Evolutionary conservation across 2,113 vertebrate genomes (phyloP).

Genomic region (Gila orcuttii): DNA sequence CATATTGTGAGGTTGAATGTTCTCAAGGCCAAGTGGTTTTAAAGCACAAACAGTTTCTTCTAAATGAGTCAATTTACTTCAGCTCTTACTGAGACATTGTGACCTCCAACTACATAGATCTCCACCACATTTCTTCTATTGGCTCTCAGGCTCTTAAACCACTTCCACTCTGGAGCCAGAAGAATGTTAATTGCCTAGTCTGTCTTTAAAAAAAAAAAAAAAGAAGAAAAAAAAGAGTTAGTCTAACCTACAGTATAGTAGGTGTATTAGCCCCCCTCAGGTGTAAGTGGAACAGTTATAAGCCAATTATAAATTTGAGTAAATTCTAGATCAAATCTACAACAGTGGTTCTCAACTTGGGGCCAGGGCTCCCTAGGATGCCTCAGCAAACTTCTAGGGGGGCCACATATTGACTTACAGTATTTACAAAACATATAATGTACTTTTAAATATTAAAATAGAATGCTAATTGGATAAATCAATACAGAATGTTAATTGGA

Average conservation of each 20-base stretch:
- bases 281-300: neutral
- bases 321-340: too few species aligned
- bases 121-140: slow-evolving; percentile 37
- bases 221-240: too few species aligned
- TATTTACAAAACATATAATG: too few species aligned
- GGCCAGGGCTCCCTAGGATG: too few species aligned
- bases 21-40: slow-evolving; percentile 38
- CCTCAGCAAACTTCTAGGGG: too few species aligned
- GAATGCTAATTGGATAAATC: too few species aligned
- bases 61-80: slow-evolving; percentile 50
- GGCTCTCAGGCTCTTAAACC: slow-evolving; percentile 34
- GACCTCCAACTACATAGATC: slow-evolving; percentile 37
- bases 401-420: too few species aligned
- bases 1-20: slow-evolving; percentile 19
- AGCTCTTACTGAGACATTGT: slow-evolving; percentile 11
- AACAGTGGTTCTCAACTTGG: too few species aligned
- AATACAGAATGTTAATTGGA: too few species aligned
- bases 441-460: too few species aligned
- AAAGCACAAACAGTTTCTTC: slow-evolving; percentile 24
- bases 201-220: too few species aligned
- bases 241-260: slow-evolving; percentile 27
- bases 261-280: neutral
- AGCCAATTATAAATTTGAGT: too few species aligned
- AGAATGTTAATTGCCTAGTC: slow-evolving; percentile 35
- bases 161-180: slow-evolving; percentile 25